Evolutionary conservation across 2,113 vertebrate genomes (phyloP), one percentile per base, ranked within the genome.

Genomic region (Lynx canadensis): DNA sequence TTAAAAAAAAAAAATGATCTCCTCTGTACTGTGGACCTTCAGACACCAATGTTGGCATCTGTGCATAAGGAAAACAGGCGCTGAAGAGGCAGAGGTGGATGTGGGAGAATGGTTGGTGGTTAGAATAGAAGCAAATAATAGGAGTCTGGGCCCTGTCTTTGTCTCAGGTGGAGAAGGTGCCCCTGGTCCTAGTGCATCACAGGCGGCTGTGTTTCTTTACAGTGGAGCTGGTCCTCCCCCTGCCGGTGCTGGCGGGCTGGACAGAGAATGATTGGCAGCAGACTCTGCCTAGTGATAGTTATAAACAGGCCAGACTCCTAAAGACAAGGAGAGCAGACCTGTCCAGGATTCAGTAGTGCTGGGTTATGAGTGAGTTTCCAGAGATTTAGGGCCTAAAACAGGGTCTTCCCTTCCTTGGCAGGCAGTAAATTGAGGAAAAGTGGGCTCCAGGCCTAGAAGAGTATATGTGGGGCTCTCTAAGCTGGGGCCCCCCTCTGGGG

Each of bases 311-410:
- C 48, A 57, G 80, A 29, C 81, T 85, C 48, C 25, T 83, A 76
- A 93, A 89, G 69, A 60, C 25, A 80, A n/a, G 36, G 48, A 21
- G 60, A 79, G n/a, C 27, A 95, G 80, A 71, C 15, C 21, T 86
- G 33, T 31, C 48, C 48, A 29, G n/a, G 48, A 86, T 41, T 79
- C 74, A 81, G 71, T 36, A 29, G 14, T n/a, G 33, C 41, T 36
- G 11, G n/a, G 7, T 33, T 83, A 16, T 48, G 71, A 83, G 23
- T 41, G 16, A n/a, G 11, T 92, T 82, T 92, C 18, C n/a, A 79
- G 74, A 36, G 25, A 13, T 96, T 23, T 16, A 25, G 50, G 45
- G 23, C 36, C 79, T 82, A 50, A 89, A 76, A 60, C 48, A n/a
- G 45, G 33, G 52, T n/a, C 23, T 13, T 76, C 27, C 38, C 50